A percentile compares a stretch with the other conserved stretches of the same genome.
Conservation (phyloP, 2,797 vertebrate genomes). For the Chrosomus eos region DNA sequence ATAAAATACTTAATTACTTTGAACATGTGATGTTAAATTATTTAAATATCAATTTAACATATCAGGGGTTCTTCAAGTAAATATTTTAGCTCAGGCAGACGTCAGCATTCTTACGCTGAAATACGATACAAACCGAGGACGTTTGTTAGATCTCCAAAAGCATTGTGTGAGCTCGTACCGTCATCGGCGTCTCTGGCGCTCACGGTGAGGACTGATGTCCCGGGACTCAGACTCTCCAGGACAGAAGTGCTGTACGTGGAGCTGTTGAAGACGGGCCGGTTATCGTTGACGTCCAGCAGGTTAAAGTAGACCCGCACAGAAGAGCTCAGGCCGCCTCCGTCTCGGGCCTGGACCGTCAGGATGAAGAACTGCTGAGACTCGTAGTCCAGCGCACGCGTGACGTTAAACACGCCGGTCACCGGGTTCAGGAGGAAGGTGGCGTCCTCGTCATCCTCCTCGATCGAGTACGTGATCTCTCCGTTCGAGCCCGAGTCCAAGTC, state of each 20-base stretch:
- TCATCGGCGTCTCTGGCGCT: constrained; percentile 88
- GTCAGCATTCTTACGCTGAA: no score
- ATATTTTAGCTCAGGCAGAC: neutral
- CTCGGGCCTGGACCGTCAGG: constrained; percentile 84
- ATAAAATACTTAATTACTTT: neutral
- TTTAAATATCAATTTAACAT: no score
- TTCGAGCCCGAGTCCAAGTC: constrained; percentile 92
- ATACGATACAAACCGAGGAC: neutral
- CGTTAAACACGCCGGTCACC: constrained; percentile 93
- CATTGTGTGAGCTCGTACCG: constrained; percentile 71
- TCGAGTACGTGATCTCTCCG: constrained; percentile 92
- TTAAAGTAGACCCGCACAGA: constrained; percentile 93
- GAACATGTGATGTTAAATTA: no score
- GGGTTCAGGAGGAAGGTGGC: constrained; percentile 92
- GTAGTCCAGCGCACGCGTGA: constrained; percentile 88
- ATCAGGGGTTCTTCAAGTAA: neutral
- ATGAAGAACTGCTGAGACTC: constrained; percentile 91
- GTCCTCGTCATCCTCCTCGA: constrained; percentile 91
- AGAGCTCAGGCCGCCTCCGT: constrained; percentile 88
- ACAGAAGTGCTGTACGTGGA: constrained; percentile 85
- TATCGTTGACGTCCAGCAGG: constrained; percentile 92
- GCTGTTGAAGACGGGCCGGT: constrained; percentile 84
- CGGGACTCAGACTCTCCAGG: constrained; percentile 85
- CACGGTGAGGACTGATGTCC: constrained; percentile 83
- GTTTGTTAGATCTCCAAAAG: neutral